Evolutionary conservation across 2,113 vertebrate genomes (phyloP).

Genomic region (Cebidichthys violaceus): DNA sequence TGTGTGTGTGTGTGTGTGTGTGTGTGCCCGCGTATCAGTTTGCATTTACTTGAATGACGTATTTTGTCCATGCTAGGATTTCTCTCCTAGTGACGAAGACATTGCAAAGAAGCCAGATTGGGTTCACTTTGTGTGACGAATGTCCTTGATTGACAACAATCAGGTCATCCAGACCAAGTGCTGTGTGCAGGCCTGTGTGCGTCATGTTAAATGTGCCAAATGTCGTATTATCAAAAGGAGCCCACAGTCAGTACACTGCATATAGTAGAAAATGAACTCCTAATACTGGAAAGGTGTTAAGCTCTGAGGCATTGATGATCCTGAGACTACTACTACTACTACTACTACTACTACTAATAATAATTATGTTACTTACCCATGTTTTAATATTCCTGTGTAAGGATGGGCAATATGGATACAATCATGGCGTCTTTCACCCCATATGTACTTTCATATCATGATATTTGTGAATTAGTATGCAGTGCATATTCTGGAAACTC

Average conservation of each 20-base stretch:
- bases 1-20: not conserved
- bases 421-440: not conserved
- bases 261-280: not conserved
- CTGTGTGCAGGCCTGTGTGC: not conserved
- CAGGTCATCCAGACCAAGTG: not conserved
- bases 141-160: conserved; percentile 22
- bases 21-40: conserved; percentile 48
- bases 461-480: not conserved
- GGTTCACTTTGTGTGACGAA: conserved; percentile 36
- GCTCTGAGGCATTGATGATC: not conserved
- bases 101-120: conserved; percentile 51
- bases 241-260: not conserved
- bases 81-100: conserved; percentile 32
- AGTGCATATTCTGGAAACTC: not conserved
- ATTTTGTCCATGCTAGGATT: conserved; percentile 64
- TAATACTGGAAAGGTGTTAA: not conserved
- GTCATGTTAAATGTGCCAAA: not conserved
- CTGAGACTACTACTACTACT: not conserved
- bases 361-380: not conserved
- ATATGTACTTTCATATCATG: too few relatives aligned
- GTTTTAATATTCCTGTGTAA: not conserved
- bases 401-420: not conserved
- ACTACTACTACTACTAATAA: not conserved
- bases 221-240: conserved; percentile 1
- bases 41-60: conserved; percentile 56